These are phyloP conservation scores for Erpetoichthys calabaricus DNA, from an alignment of 2,797 vertebrate genomes.

Conservation along the genomic window DNA sequence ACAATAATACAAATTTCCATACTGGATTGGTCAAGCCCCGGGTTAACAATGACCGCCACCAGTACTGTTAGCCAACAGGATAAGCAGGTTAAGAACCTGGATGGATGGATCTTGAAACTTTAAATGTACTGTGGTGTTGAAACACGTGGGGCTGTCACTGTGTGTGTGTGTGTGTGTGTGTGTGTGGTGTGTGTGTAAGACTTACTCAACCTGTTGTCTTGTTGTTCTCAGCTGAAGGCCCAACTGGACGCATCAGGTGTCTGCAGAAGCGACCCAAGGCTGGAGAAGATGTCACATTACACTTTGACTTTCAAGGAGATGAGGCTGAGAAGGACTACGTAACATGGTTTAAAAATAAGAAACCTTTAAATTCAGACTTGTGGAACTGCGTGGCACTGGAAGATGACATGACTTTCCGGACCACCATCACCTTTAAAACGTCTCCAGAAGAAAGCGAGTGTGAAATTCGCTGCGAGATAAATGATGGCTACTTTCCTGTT, in stretches of 20 bases:
- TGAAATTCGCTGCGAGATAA: constrained; percentile 1
- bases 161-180: too few relatives aligned
- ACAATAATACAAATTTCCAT: too few relatives aligned
- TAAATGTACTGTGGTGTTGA: too few relatives aligned
- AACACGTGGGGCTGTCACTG: too few relatives aligned
- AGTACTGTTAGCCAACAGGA: too few relatives aligned
- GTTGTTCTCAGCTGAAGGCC: background rate
- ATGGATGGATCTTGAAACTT: too few relatives aligned
- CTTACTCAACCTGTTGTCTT: background rate
- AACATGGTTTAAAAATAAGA: constrained; percentile 8
- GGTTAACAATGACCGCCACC: too few relatives aligned
- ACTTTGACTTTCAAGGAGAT: background rate
- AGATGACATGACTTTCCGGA: constrained; percentile 9
- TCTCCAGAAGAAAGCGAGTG: background rate
- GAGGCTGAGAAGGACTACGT: accelerated
- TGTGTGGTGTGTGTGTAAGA: too few relatives aligned
- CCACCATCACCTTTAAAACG: constrained; percentile 5
- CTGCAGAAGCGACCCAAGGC: constrained; percentile 2
- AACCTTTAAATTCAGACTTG: background rate
- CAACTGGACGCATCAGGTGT: background rate
- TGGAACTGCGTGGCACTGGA: constrained; percentile 3
- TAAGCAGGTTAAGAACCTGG: too few relatives aligned
- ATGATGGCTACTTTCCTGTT: constrained; percentile 1
- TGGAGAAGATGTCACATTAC: background rate
- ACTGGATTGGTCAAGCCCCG: too few relatives aligned